Evolutionary conservation across 2,113 vertebrate species (phyloP).

Genomic region (Gymnarchus niloticus): DNA sequence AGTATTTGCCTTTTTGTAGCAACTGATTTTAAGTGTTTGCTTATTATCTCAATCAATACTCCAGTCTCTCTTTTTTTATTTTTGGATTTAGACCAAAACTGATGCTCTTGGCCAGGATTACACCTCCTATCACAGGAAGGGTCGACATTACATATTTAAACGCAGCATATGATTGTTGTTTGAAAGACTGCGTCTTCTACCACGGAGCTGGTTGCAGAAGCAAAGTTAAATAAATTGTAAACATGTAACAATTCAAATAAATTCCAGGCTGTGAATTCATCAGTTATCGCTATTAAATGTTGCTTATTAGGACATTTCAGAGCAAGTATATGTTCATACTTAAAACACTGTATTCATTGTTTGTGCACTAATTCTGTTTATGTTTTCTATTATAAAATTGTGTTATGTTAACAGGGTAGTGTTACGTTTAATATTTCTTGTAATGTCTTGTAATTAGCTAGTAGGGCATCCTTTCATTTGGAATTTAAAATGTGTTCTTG

Average conservation of each 20-base stretch:
- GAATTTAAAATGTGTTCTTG: constrained; percentile 1
- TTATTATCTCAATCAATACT: not conserved
- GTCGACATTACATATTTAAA: not conserved
- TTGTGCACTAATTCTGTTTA: constrained; percentile 15
- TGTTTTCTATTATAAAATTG: constrained; percentile 5
- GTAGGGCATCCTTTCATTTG: not conserved
- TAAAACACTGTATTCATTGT: constrained; percentile 16
- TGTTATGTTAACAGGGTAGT: constrained; percentile 1
- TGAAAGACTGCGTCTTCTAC: not conserved
- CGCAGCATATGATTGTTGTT: not conserved
- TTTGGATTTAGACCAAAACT: not conserved
- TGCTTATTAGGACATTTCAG: not conserved
- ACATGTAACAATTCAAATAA: not conserved
- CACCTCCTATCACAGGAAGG: not conserved
- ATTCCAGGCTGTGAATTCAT: not conserved
- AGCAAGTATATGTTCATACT: not conserved
- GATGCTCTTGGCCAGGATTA: not conserved
- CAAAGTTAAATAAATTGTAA: not conserved
- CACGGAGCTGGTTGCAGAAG: not conserved
- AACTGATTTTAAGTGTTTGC: not conserved
- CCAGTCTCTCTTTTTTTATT: not conserved
- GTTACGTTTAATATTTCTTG: constrained; percentile 10
- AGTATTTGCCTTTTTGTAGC: not conserved
- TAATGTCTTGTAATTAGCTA: not conserved
- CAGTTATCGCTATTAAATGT: not conserved